A percentile compares a stretch with the other conserved stretches of the same genome.
phyloP scores from a whole-genome alignment of 2,888 invertebrate genomes.

The Creontiades dilutus region DNA sequence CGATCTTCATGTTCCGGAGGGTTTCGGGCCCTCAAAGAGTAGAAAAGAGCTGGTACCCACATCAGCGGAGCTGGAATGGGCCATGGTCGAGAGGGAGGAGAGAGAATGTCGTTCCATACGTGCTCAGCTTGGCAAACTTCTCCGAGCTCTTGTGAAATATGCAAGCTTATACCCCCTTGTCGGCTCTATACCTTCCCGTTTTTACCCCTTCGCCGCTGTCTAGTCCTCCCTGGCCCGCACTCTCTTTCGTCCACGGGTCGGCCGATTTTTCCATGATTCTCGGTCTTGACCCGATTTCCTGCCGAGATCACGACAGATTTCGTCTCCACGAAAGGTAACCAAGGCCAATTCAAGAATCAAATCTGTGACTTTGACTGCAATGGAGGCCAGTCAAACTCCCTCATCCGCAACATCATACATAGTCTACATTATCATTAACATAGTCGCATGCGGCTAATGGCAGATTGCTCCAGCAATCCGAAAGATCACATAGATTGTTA shows the following conservation, averaged over 20 bases:
- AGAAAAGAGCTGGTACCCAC: slow-evolving; percentile 58
- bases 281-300: slow-evolving; percentile 1
- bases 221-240: slow-evolving; percentile 1
- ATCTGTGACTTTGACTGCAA: too few relatives aligned
- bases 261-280: slow-evolving; percentile 26
- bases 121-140: slow-evolving; percentile 57
- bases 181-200: slow-evolving; percentile 12
- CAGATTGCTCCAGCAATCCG: too few relatives aligned
- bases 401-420: too few relatives aligned
- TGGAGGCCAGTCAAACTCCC: too few relatives aligned
- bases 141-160: slow-evolving; percentile 44
- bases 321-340: neutral
- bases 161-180: slow-evolving; percentile 48
- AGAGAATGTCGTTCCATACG: slow-evolving; percentile 50
- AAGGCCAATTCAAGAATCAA: too few relatives aligned
- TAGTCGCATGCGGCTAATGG: too few relatives aligned
- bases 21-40: slow-evolving; percentile 38
- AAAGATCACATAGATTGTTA: too few relatives aligned
- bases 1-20: slow-evolving; percentile 47
- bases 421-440: too few relatives aligned
- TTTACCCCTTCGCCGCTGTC: neutral
- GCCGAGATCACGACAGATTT: neutral
- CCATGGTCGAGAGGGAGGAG: slow-evolving; percentile 7
- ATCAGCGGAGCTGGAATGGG: slow-evolving; percentile 50
- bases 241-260: neutral